Percentiles rank a stretch among this genome's conserved stretches.
These are phyloP conservation scores for Myopa tessellatipennis DNA, from an alignment of 2,888 invertebrate genomes.

Conservation along the genomic window DNA sequence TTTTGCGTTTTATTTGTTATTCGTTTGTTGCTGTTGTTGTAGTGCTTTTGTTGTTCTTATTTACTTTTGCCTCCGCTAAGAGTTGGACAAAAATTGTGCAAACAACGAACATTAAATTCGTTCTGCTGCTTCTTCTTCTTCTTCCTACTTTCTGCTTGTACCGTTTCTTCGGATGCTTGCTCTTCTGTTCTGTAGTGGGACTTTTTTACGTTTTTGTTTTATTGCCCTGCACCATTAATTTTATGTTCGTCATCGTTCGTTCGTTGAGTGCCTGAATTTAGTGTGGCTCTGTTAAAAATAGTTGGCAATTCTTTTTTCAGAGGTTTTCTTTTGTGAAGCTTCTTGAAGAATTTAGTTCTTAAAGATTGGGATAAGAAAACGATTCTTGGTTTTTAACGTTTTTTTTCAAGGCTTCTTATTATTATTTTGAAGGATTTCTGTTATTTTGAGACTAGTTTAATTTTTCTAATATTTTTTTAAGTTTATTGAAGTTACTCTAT, in stretches of 20 bases:
- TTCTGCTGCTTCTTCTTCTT: background rate
- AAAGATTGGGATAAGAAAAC: no score
- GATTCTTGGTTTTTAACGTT: no score
- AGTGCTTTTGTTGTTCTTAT: background rate
- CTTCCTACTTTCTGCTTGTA: background rate
- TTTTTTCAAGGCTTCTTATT: no score
- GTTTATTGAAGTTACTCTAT: no score
- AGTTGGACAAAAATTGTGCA: slow-evolving; percentile 26
- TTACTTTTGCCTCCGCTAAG: slow-evolving; percentile 9
- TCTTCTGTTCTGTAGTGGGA: no score
- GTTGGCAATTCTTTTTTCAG: background rate
- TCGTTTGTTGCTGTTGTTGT: background rate
- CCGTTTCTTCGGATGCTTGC: no score
- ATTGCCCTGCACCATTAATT: background rate
- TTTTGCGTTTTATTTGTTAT: background rate
- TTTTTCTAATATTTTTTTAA: no score
- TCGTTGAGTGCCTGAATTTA: background rate
- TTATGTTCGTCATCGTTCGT: slow-evolving; percentile 1
- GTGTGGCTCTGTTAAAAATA: background rate
- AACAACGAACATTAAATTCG: background rate
- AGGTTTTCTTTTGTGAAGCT: no score
- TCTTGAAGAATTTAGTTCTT: no score
- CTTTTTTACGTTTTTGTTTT: background rate
- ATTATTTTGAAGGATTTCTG: no score
- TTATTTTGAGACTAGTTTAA: no score